Conservation (phyloP, 2,113 vertebrate genomes). For the Trinectes maculatus region DNA sequence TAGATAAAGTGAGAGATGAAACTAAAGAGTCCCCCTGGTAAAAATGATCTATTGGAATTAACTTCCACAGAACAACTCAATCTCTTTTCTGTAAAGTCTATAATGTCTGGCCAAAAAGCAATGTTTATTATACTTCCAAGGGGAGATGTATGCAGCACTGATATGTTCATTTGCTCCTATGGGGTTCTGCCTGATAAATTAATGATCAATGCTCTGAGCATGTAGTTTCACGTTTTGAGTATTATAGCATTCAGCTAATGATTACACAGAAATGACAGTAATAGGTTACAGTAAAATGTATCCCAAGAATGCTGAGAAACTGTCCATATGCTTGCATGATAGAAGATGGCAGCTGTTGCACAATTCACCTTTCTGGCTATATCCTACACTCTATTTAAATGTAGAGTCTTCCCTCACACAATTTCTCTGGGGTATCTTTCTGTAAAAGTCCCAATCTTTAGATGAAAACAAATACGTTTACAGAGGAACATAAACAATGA, state of each 20-base stretch:
- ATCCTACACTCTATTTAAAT: neutral
- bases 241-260: conserved; percentile 12
- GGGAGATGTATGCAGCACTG: conserved; percentile 15
- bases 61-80: neutral
- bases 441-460: neutral
- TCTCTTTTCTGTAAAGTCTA: conserved; percentile 13
- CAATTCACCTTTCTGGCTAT: neutral
- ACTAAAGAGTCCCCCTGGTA: neutral
- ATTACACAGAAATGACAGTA: conserved; percentile 1
- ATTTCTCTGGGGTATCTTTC: neutral
- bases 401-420: neutral
- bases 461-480: conserved; percentile 9
- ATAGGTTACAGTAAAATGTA: neutral
- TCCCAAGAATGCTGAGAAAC: conserved; percentile 25
- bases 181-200: conserved; percentile 47
- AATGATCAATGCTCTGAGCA: conserved; percentile 44
- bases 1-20: conserved; percentile 25
- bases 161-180: conserved; percentile 33
- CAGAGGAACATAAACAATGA: neutral
- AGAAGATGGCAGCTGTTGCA: conserved; percentile 36
- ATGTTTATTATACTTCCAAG: conserved; percentile 41
- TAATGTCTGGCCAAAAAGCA: no score
- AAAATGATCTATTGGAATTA: conserved; percentile 17
- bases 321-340: conserved; percentile 29
- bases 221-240: neutral